A percentile compares a stretch with the other conserved stretches of the same genome.
These are phyloP conservation scores for Loripinus fragilis DNA, from an alignment of 2,888 invertebrate genomes.

Conservation along the genomic window DNA sequence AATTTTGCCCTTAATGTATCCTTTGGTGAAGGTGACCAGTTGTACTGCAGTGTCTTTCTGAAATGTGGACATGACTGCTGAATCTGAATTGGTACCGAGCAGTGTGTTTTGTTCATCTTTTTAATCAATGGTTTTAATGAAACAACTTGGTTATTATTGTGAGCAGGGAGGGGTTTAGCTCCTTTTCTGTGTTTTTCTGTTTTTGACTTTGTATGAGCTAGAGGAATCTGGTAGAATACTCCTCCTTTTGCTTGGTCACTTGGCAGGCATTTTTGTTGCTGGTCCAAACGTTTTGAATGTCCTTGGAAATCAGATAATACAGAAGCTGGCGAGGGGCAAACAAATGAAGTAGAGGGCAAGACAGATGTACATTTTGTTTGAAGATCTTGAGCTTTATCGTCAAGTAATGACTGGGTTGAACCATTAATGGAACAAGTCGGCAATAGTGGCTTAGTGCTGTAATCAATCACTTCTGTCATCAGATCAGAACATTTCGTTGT, in stretches of 20 bases:
- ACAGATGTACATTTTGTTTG: background rate
- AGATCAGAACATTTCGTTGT: background rate
- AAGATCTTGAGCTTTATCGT: background rate
- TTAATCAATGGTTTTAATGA: conserved; percentile 40
- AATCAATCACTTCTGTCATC: background rate
- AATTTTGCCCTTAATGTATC: background rate
- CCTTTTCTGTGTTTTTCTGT: conserved; percentile 33
- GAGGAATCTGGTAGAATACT: conserved; percentile 28
- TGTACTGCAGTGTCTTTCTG: background rate
- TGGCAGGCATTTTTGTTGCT: background rate
- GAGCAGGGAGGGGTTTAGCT: conserved; percentile 48
- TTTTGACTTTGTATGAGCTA: conserved; percentile 40
- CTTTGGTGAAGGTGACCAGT: conserved; percentile 18
- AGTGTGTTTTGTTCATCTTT: conserved; percentile 33
- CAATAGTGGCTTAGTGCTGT: background rate
- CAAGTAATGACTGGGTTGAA: background rate
- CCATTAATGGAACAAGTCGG: background rate
- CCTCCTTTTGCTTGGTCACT: background rate
- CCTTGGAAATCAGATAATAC: background rate
- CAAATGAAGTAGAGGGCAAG: background rate
- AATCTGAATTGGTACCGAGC: conserved; percentile 29
- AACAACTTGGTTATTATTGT: conserved; percentile 32
- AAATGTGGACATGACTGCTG: conserved; percentile 43
- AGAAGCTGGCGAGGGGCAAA: background rate
- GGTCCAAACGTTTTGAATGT: background rate